Evolutionary conservation across 2,113 vertebrate species (phyloP), one percentile per base, ranked within the genome.

Genomic region (Nettapus auritus): DNA sequence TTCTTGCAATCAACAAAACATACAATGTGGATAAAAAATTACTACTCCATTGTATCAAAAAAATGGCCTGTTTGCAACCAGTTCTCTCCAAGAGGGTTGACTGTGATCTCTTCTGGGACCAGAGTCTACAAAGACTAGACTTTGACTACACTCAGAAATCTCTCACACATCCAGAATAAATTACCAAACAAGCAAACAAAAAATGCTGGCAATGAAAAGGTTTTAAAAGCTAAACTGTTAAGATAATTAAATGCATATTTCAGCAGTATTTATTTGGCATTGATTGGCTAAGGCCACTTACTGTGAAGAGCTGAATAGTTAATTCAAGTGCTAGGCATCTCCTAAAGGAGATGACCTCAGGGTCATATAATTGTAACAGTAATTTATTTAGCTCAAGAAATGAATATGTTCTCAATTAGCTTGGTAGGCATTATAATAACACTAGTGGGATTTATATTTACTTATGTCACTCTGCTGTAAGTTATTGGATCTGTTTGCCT

Each of bases 301-400:
- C 78, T 95, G 87, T 95, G 96, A 98, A 97, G 89, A 89, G 88
- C 53, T 94, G 88, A 96, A 95, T 62, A 96, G 95, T 93, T 98
- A 97, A 97, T 96, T 96, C 95, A 96, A 97, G 95, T 95, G 88
- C 92, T 94, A 95, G 93, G 93, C 92, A 81, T 94, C 78, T 97
- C 97, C 97, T 97, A 71, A 85, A 97, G 97, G 97, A 97, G 82
- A 31, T 97, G 96, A 98, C 97, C 97, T 97, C 88, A 88, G 88
- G 95, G 96, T 98, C 97, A 95, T 91, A 93, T 97, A 96, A 98
- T 96, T 97, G 96, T 93, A 95, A 95, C 86, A 48, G 83, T 98
- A 97, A 98, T 98, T 98, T 98, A 97, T 98, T 97, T 98, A 97
- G 96, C 93, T 96, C 74, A 96, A 97, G 89, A 96, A 97, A 97